These are phyloP conservation scores for Shinisaurus crocodilurus DNA, from an alignment of 2,113 vertebrate genomes.

Conservation along the genomic window DNA sequence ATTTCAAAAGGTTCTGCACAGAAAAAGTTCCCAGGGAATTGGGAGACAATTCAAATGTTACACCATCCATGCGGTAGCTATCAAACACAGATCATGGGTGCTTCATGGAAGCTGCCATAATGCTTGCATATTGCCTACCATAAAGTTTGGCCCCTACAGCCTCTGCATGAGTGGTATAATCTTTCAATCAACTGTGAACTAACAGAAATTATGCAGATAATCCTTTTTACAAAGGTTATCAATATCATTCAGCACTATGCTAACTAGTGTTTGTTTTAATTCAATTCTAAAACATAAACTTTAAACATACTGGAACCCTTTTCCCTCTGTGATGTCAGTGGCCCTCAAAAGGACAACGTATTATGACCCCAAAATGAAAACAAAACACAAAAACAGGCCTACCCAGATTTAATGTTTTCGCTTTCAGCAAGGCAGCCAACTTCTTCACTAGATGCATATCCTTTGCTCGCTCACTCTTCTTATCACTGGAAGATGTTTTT, in stretches of 20 bases:
- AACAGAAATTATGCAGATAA: not conserved
- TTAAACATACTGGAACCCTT: not conserved
- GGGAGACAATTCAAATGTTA: not conserved
- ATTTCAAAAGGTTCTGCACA: not conserved
- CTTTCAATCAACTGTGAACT: not conserved
- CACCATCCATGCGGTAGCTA: not conserved
- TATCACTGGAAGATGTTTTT: slow-evolving; percentile 83
- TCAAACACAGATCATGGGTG: not conserved
- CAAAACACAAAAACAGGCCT: slow-evolving; percentile 33
- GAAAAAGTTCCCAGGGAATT: not conserved
- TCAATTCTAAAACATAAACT: not conserved
- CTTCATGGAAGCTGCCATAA: not conserved
- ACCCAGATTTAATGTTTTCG: slow-evolving; percentile 82
- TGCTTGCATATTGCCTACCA: not conserved
- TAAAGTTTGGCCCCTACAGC: not conserved
- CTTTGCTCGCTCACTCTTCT: slow-evolving; percentile 96
- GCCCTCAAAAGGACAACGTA: not conserved
- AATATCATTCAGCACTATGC: not conserved
- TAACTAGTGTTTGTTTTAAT: not conserved
- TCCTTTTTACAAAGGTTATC: not conserved
- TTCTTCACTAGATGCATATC: slow-evolving; percentile 96
- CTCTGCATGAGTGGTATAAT: not conserved
- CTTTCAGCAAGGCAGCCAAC: slow-evolving; percentile 83
- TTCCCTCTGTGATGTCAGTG: not conserved
- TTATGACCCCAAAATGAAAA: not conserved